Evolutionary conservation across 2,797 vertebrate species (phyloP).

Genomic region (Luscinia megarhynchos): DNA sequence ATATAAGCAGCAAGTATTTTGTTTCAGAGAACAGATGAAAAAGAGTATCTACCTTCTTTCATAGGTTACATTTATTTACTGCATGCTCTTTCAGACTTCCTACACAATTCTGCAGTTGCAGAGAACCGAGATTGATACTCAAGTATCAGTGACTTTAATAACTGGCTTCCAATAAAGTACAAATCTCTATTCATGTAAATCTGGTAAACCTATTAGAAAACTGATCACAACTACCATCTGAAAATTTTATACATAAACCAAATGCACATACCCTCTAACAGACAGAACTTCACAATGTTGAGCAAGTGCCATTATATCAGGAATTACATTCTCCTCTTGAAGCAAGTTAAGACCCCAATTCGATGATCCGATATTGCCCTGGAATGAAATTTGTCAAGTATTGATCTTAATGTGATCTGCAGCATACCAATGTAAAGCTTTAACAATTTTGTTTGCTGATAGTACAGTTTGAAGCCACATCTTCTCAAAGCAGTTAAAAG

Average conservation of each 20-base stretch:
- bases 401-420: neutral
- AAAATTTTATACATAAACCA: neutral
- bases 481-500: neutral
- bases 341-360: constrained; percentile 99
- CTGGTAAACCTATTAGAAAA: neutral
- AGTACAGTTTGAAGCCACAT: neutral
- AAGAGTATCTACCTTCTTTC: neutral
- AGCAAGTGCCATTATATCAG: constrained; percentile 91
- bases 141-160: neutral
- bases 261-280: constrained; percentile 88
- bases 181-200: neutral
- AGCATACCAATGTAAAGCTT: neutral
- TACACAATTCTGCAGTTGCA: neutral
- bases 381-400: constrained; percentile 39
- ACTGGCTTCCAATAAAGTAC: neutral
- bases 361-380: constrained; percentile 98
- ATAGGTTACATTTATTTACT: neutral
- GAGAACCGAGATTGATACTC: neutral
- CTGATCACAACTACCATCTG: neutral
- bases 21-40: neutral
- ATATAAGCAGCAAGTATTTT: neutral
- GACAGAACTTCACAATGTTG: constrained; percentile 96
- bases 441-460: neutral
- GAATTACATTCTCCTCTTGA: constrained; percentile 97
- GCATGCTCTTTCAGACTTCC: neutral